Base-by-base conservation (phyloP, 2,888 invertebrate genomes). In the Lottia gigantea region DNA sequence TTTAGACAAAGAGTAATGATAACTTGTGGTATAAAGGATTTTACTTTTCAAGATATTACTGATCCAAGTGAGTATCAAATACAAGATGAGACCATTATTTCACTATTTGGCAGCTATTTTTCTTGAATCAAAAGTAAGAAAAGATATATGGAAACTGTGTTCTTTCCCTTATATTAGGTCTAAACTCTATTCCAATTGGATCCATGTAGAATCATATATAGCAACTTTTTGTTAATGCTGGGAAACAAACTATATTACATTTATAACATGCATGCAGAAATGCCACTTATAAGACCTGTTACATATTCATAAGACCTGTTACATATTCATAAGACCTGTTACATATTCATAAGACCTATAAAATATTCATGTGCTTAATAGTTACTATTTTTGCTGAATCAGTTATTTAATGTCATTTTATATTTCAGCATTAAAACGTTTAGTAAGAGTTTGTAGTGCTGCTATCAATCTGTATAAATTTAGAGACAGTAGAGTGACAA, bases 391-490 rank as follows among this genome's bases (percentile, higher is more conserved):
- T 2, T 66, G 40, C 61, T 23, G 61, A 62, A n/a, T 25, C 62
- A 65, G 12, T 23, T 23, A 26, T 47, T 67, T 26, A 62, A 15
- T 40, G 65, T 31, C 62, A 62, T 67, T 65, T 66, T 31, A 67
- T 67, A 25, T 76, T 76, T 47, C 72, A 82, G 81, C 66, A 55
- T 64, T 76, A 16, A 68, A 70, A n/a, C 76, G 79, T 64, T 71
- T 82, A 11, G 66, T 75, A 16, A 80, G 76, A 67, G 77, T 81
- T 23, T 75, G 80, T 62, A 81, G 82, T 78, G 82, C 78, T 19
- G 72, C 80, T 16, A 78, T 82, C 15, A 83, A 83, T 67, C 80
- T 78, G 65, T 66, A 78, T 23, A 67, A 77, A 11, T 83, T 82
- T 64, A 76, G 74, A 68, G 46, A 66, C 11, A 74, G 71, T 16